A percentile compares a stretch with the other conserved stretches of the same genome.
Conservation (phyloP, 2,888 invertebrate genomes). For the Callimorpha dominula region DNA sequence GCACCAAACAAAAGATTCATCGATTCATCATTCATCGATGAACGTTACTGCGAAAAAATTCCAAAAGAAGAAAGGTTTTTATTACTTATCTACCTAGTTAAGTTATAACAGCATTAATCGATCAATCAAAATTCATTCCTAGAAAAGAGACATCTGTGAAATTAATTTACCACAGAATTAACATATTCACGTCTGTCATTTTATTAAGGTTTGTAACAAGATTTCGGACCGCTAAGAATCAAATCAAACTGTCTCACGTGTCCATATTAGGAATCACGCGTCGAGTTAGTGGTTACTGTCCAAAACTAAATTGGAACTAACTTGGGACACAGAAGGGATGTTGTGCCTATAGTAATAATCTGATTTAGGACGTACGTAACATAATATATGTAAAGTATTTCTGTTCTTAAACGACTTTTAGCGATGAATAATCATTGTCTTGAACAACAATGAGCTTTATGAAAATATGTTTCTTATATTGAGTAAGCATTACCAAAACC, state of each 20-base stretch:
- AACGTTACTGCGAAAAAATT: too few species aligned
- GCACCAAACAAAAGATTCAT: too few species aligned
- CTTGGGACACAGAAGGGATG: conserved; percentile 29
- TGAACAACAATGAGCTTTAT: not conserved
- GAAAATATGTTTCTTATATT: too few species aligned
- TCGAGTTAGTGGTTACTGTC: conserved; percentile 53
- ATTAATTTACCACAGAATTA: not conserved
- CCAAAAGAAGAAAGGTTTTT: too few species aligned
- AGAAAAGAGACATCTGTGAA: not conserved
- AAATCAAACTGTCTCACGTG: conserved; percentile 30
- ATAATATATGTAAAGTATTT: not conserved
- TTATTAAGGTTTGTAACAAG: not conserved
- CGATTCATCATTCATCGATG: too few species aligned
- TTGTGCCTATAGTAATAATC: conserved; percentile 24
- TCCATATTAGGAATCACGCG: conserved; percentile 49
- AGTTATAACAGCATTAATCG: not conserved
- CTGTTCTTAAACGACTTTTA: not conserved
- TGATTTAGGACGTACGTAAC: conserved; percentile 14
- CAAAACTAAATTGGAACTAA: conserved; percentile 40
- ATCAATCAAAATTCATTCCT: too few species aligned
- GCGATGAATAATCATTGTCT: not conserved
- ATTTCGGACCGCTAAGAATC: conserved; percentile 14
- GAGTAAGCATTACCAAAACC: too few species aligned
- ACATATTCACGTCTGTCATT: conserved; percentile 1
- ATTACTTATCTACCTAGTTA: not conserved